Evolutionary conservation across 2,113 vertebrate genomes (phyloP).

Genomic region (Rhinopomastus cyanomelas): DNA sequence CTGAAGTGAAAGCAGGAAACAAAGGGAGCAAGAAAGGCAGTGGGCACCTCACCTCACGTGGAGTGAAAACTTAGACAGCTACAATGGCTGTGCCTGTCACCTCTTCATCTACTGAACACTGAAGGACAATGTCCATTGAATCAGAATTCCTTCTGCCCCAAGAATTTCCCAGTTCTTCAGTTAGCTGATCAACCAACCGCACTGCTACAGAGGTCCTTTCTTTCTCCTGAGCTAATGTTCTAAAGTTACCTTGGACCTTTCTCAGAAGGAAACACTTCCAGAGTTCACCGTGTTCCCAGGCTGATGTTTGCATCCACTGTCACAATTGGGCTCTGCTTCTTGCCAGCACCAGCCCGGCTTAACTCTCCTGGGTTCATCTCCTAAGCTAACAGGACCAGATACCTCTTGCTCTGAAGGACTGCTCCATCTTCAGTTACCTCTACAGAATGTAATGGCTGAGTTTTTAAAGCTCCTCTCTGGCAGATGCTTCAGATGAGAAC

Average conservation of each 20-base stretch:
- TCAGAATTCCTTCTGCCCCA: neutral
- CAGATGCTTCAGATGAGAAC: neutral
- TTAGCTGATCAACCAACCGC: neutral
- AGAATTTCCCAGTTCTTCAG: neutral
- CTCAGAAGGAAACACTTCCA: neutral
- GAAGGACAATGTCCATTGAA: neutral
- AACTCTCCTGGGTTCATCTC: neutral
- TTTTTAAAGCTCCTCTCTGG: neutral
- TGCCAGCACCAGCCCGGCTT: neutral
- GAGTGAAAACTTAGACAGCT: neutral
- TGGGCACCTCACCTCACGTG: neutral
- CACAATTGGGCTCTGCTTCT: neutral
- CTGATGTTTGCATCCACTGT: neutral
- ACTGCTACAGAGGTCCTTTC: neutral
- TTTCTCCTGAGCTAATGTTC: neutral
- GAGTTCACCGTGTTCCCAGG: neutral
- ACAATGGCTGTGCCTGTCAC: neutral
- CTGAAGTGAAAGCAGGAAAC: neutral
- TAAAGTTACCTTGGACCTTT: neutral
- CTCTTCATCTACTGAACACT: neutral
- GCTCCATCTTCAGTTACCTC: neutral
- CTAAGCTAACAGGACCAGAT: neutral
- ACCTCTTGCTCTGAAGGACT: neutral
- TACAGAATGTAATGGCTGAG: neutral
- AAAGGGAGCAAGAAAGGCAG: neutral